Evolutionary conservation across 2,888 invertebrate genomes (phyloP), one percentile per base, ranked within the genome.

Genomic region (Polylopha cassiicola): DNA sequence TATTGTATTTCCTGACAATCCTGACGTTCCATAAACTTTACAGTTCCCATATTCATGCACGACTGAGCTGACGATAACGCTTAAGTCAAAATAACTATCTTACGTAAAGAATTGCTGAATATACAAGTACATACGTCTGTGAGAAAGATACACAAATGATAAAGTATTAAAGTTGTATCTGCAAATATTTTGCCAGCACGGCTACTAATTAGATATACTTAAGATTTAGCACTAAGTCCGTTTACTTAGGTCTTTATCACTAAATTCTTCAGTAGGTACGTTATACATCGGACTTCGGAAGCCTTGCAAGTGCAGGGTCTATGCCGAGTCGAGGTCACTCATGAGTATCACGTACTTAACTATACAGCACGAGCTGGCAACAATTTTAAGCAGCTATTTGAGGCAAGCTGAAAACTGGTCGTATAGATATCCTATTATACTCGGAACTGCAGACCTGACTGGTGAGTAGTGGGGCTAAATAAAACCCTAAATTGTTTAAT

Each of bases 271-370:
- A 38, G 51, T 49, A 50, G 38, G 34, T 43, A 43, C 43, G 61
- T 63, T 54, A 64, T 69, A n/a, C 67, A 68, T 50, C 50, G 37
- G 54, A 47, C 58, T 66, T 53, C 47, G 29, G 57, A 62, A 71
- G 60, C 68, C 69, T 22, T 55, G 48, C 42, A 36, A 52, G 48
- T 57, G 54, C 59, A 61, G 53, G 68, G 64, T 61, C 64, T 64
- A 37, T 61, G 62, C 42, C 58, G 49, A 16, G 18, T 20, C 55
- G 53, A 58, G 66, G 68, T 44, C 58, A 41, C n/a, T 24, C 17
- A 29, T 26, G 14, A 7, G 9, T 7, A 13, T n/a, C 28, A 31
- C 38, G 32, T 39, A 32, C 22, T 1, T 10, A 10, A 16, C 23
- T 23, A 15, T 24, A 24, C 17, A n/a, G n/a, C n/a, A n/a, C n/a